Conservation (phyloP, 1,140 invertebrate species). For the Macrocentrus cingulum region DNA sequence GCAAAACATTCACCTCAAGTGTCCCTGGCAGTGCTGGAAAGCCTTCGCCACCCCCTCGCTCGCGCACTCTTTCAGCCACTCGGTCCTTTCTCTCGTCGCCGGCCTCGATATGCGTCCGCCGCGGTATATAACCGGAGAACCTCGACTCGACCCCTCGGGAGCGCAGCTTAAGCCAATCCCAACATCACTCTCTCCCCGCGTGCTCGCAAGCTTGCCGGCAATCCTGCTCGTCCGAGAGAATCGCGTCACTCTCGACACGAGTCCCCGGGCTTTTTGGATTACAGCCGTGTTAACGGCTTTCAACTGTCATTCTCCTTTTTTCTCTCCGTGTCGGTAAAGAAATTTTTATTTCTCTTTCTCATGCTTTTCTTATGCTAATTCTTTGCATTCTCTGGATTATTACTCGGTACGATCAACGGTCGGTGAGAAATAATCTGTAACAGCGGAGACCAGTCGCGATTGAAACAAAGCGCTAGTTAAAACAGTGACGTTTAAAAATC, state of each 20-base stretch:
- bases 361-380: background rate
- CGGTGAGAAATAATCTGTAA: too few relatives aligned
- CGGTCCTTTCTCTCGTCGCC: background rate
- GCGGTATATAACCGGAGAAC: constrained; percentile 24
- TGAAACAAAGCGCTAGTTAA: too few relatives aligned
- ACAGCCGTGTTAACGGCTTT: constrained; percentile 37
- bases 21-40: constrained; percentile 46
- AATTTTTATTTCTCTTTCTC: constrained; percentile 5
- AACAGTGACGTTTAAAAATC: too few relatives aligned
- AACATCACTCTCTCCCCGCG: constrained; percentile 1
- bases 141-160: constrained; percentile 17
- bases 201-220: constrained; percentile 5
- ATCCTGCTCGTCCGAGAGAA: constrained; percentile 17
- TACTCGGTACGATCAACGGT: too few relatives aligned
- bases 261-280: constrained; percentile 20
- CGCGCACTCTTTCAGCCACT: background rate
- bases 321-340: background rate
- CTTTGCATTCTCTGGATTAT: constrained; percentile 4
- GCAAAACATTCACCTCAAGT: constrained; percentile 61
- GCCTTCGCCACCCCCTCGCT: constrained; percentile 4
- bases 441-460: too few relatives aligned
- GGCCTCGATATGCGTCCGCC: constrained; percentile 30
- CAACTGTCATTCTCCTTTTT: constrained; percentile 10
- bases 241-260: constrained; percentile 3
- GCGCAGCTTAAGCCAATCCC: constrained; percentile 11